Base-by-base conservation (phyloP, 2,113 vertebrate genomes). In the Lathamus discolor region DNA sequence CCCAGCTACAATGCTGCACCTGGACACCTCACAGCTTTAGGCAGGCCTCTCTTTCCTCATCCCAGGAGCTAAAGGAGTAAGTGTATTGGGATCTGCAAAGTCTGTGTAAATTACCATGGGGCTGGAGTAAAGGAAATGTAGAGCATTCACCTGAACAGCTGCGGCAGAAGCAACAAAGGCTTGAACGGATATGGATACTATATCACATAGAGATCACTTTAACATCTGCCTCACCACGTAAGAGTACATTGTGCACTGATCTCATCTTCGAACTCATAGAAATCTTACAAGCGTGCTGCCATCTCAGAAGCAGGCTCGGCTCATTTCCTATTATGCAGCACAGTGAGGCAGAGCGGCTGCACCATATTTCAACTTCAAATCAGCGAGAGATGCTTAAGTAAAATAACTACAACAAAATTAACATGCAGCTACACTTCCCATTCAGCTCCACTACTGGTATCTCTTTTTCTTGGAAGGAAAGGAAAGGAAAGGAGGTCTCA, bases 341-440 rank as follows among this genome's bases (percentile, higher is more conserved):
- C 23, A 57, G 66, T 0, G 1, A 52, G 49, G 86, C 76, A 75
- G 28, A 46, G 72, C 1, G 9, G 29, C 39, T 88, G 55, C 55
- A 68, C 73, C 33, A 44, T 35, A 17, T 27, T 51, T 77, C 73
- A 68, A 61, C 27, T 41, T 62, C 68, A 63, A 78, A 86, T 29
- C 68, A 55, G 75, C 33, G 24, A 2, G 1, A 75, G 43, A 88
- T 61, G 24, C 52, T 69, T 28, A 37, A 80, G 18, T 66, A 57
- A 91, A 87, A 84, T 29, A 64, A 43, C 66, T 48, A 61, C 43
- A 64, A 24, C 51, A 92, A 86, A 57, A 90, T 19, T 35, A 72
- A 66, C 33, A n/a, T 0, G 0, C 33, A 64, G 54, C 16, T 86
- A 25, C 33, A 0, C 9, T 29, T 83, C 15, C 39, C 28, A 17